Percentiles rank a stretch among this genome's conserved stretches.
phyloP scores from a whole-genome alignment of 2,888 invertebrate species.

The Drosophila colorata region DNA sequence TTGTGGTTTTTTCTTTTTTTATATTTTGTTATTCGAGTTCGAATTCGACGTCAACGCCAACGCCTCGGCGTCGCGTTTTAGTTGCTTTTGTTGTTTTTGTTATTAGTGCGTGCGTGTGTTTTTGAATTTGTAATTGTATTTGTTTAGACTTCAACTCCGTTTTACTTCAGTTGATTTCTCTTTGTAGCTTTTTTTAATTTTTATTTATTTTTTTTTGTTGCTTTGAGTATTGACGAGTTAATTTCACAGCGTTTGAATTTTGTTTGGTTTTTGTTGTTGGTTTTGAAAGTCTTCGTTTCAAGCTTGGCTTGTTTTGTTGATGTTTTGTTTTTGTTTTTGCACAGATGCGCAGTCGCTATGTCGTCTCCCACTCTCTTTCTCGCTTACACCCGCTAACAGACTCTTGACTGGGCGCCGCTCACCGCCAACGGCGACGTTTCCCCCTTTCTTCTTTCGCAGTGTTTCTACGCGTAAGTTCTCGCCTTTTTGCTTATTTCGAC shows the following conservation, averaged over 20 bases:
- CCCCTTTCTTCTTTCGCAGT: constrained; percentile 21
- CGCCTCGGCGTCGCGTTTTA: constrained; percentile 55
- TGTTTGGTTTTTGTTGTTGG: constrained; percentile 72
- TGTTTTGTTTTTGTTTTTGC: constrained; percentile 51
- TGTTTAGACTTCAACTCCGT: constrained; percentile 61
- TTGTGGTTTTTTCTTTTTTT: constrained; percentile 38
- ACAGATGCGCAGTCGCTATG: constrained; percentile 72
- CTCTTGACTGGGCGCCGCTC: constrained; percentile 22
- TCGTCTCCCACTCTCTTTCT: constrained; percentile 39
- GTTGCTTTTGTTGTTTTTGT: constrained; percentile 28
- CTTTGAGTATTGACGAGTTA: constrained; percentile 81
- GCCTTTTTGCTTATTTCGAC: constrained; percentile 24
- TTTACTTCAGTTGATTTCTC: constrained; percentile 61
- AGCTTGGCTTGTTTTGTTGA: constrained; percentile 74
- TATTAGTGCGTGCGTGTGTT: constrained; percentile 60
- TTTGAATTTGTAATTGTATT: constrained; percentile 50
- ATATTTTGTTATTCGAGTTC: constrained; percentile 63
- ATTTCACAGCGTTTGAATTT: constrained; percentile 79
- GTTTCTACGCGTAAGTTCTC: constrained; percentile 36
- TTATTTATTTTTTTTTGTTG: constrained; percentile 63
- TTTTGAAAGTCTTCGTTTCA: constrained; percentile 77
- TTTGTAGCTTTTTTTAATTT: constrained; percentile 39
- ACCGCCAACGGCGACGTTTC: constrained; percentile 33
- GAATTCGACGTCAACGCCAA: constrained; percentile 61
- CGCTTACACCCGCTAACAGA: constrained; percentile 42